Base-by-base conservation (phyloP, 2,888 invertebrate species). In the Hydropsyche betteni region DNA sequence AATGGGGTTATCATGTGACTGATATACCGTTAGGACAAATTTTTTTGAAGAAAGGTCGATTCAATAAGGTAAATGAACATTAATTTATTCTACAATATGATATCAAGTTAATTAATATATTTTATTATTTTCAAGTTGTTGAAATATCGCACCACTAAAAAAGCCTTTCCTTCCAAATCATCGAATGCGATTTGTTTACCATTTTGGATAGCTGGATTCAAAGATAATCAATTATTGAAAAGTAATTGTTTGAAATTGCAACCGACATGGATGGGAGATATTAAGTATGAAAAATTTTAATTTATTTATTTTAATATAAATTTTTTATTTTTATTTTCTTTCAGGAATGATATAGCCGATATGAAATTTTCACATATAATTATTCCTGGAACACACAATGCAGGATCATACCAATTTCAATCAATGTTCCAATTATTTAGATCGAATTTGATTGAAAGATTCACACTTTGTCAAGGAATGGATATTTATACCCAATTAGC, bases 191-290 rank as follows among this genome's bases (percentile, higher is more conserved):
- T 64, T 36, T 94, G 93, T 81, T 85, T 93, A 44, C 91, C 92
- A 81, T 92, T 91, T 74, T 93, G 92, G 89, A 90, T 91, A 14
- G 91, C 91, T 12, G 90, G 92, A n/a, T 88, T 88, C 64, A 90
- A 88, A 69, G 88, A 89, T 80, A 84, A 83, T n/a, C 86, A 86
- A 24, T 88, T 92, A 77, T 84, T 90, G 44, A 87, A 91, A 61
- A 88, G 88, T 72, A 90, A 92, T 80, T 95, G 95, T 82, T 84
- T 96, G 34, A 91, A 91, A 82, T 93, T 94, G 78, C 91, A 93
- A 82, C 95, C 95, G 0, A 93, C 92, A 34, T 96, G 96, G 95
- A 94, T 95, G 94, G 89, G 89, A 81, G 92, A 94, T 84, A 79
- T 84, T 84, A 12, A 82, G 82, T 83, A 58, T 72, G 44, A 8